phyloP scores from a whole-genome alignment of 37 sponge, comb jelly and placozoan species.

The Beroe forskalii region DNA sequence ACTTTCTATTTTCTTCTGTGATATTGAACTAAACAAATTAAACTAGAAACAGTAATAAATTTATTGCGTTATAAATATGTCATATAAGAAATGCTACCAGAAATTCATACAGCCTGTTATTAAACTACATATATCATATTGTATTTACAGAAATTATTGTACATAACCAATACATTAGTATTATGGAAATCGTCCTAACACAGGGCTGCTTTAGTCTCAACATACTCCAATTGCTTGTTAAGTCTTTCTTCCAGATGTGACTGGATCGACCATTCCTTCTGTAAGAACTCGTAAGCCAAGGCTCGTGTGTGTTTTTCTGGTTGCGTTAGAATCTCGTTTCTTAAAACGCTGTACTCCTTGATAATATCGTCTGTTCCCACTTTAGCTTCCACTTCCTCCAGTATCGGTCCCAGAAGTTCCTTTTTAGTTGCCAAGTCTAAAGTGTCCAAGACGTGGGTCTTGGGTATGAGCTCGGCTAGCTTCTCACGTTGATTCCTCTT shows the following conservation, averaged over 20 bases:
- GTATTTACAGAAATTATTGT: too few relatives aligned
- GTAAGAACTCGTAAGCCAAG: conserved; percentile 4
- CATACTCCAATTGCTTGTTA: neutral
- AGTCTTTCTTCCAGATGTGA: conserved; percentile 9
- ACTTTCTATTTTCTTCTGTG: too few relatives aligned
- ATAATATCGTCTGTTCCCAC: neutral
- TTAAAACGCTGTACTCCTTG: neutral
- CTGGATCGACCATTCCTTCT: neutral
- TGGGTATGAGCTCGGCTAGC: conserved; percentile 20
- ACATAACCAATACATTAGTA: too few relatives aligned
- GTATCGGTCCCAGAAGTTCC: conserved; percentile 36
- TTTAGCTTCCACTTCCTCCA: neutral
- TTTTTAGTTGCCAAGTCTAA: neutral
- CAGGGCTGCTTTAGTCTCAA: neutral
- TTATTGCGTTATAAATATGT: too few relatives aligned
- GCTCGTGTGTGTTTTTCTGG: neutral
- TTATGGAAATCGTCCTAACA: neutral
- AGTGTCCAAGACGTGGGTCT: conserved; percentile 25
- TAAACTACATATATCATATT: too few relatives aligned
- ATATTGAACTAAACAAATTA: too few relatives aligned
- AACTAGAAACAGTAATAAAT: too few relatives aligned
- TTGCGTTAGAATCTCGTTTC: neutral
- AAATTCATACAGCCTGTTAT: too few relatives aligned
- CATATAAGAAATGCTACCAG: too few relatives aligned
- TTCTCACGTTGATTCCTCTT: conserved; percentile 25